Percentiles rank a stretch among this genome's conserved stretches.
Evolutionary conservation across 1,140 invertebrate species (phyloP).

Genomic region (Ridgeia piscesae): DNA sequence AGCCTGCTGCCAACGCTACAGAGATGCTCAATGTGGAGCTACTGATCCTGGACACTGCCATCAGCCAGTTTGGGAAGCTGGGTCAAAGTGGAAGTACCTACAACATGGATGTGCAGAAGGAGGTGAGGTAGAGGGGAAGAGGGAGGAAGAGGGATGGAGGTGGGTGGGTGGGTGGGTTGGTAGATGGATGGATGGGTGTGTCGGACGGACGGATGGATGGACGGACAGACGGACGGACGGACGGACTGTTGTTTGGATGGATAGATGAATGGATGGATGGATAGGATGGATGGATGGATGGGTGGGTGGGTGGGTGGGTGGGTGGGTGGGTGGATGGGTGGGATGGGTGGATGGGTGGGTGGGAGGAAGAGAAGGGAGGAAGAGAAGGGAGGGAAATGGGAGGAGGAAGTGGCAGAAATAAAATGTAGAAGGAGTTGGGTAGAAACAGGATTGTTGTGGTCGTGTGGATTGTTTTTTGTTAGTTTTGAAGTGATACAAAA

Average conservation of each 20-base stretch:
- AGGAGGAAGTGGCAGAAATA: background rate
- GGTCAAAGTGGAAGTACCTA: slow-evolving; percentile 42
- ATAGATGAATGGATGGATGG: background rate
- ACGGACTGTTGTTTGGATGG: background rate
- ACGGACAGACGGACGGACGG: background rate
- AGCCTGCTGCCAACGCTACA: slow-evolving; percentile 43
- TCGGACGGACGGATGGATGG: too few species aligned
- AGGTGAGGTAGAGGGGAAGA: slow-evolving; percentile 29
- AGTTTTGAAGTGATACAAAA: slow-evolving; percentile 1
- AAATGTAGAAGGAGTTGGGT: background rate
- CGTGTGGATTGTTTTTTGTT: background rate
- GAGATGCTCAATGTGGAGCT: slow-evolving; percentile 49
- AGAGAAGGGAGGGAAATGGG: background rate
- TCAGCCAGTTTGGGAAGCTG: slow-evolving; percentile 48
- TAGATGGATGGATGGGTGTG: too few species aligned
- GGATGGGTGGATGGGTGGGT: background rate
- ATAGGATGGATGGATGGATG: background rate
- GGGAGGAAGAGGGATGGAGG: background rate
- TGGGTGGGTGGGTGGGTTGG: too few species aligned
- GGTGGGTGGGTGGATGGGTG: too few species aligned
- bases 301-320: too few species aligned
- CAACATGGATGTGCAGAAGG: slow-evolving; percentile 51
- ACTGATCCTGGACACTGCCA: slow-evolving; percentile 47
- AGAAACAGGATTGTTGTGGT: background rate
- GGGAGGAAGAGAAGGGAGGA: background rate